phyloP scores from a whole-genome alignment of 1,140 invertebrate species.

The Caenorhabditis briggsae region DNA sequence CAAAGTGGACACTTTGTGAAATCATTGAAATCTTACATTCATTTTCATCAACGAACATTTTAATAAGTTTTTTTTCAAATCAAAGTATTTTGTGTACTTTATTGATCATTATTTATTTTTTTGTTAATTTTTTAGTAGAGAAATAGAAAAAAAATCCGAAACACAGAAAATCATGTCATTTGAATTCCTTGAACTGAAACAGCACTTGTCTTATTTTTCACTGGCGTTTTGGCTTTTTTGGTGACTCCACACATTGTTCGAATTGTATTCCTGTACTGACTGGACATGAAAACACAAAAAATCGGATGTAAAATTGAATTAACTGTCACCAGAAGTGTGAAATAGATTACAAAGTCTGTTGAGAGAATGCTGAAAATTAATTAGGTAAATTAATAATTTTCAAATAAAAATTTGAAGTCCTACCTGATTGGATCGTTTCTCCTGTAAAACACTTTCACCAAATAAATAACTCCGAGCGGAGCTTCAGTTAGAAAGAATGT shows the following conservation, averaged over 20 bases:
- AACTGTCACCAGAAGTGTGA: background rate
- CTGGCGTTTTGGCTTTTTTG: background rate
- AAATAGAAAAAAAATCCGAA: too few species aligned
- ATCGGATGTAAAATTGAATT: background rate
- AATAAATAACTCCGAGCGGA: background rate
- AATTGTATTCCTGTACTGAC: slow-evolving; percentile 7
- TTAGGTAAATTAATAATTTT: background rate
- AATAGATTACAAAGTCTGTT: background rate
- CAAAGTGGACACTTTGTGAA: too few species aligned
- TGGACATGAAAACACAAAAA: slow-evolving; percentile 4
- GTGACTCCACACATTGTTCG: slow-evolving; percentile 1
- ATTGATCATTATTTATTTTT: too few species aligned
- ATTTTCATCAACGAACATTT: too few species aligned
- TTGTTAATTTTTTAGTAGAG: too few species aligned
- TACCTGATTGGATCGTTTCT: slow-evolving; percentile 3
- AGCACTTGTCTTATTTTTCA: background rate
- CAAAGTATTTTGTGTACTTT: too few species aligned
- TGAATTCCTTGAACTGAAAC: slow-evolving; percentile 27
- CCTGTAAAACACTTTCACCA: background rate
- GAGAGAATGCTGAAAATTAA: background rate
- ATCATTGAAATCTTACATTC: too few species aligned
- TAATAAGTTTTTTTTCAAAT: background rate
- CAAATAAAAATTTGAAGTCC: background rate
- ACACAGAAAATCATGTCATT: background rate
- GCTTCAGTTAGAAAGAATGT: background rate